phyloP scores from a whole-genome alignment of 1,140 invertebrate species.

The Cephus cinctus region DNA sequence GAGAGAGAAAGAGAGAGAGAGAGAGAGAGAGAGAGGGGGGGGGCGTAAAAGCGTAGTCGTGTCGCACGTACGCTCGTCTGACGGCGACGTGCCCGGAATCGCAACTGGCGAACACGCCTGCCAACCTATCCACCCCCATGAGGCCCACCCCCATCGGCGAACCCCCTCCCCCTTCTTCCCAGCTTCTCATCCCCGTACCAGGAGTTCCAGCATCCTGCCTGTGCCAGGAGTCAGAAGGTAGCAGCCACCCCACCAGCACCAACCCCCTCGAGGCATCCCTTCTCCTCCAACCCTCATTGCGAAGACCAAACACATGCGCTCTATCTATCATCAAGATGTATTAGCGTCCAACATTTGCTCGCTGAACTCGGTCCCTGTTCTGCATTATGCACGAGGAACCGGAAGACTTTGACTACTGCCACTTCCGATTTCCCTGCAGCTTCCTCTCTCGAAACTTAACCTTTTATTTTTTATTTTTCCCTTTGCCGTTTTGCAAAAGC shows the following conservation, averaged over 20 bases:
- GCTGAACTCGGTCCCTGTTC: slow-evolving; percentile 44
- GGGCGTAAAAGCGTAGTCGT: slow-evolving; percentile 56
- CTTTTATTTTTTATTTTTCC: not conserved
- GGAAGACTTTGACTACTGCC: slow-evolving; percentile 3
- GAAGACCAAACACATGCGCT: slow-evolving; percentile 53
- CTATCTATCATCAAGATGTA: slow-evolving; percentile 57
- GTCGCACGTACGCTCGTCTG: slow-evolving; percentile 57
- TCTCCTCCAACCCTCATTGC: slow-evolving; percentile 42
- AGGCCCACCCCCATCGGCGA: slow-evolving; percentile 21
- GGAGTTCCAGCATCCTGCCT: not conserved
- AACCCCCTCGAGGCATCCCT: slow-evolving; percentile 28
- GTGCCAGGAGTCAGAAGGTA: no score
- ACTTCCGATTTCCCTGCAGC: not conserved
- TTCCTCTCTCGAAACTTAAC: not conserved
- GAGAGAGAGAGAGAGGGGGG: slow-evolving; percentile 26
- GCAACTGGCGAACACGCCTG: slow-evolving; percentile 27
- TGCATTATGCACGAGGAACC: slow-evolving; percentile 50
- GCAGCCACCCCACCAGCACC: slow-evolving; percentile 21
- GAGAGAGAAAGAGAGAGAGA: slow-evolving; percentile 14
- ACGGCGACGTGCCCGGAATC: slow-evolving; percentile 52
- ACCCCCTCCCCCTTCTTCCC: not conserved
- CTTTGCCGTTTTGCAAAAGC: not conserved
- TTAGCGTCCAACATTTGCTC: slow-evolving; percentile 53
- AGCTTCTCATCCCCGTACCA: not conserved
- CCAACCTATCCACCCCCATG: slow-evolving; percentile 11